A percentile compares a stretch with the other conserved stretches of the same genome.
Evolutionary conservation across 2,113 vertebrate species (phyloP).

Genomic region (Lepus timidus): DNA sequence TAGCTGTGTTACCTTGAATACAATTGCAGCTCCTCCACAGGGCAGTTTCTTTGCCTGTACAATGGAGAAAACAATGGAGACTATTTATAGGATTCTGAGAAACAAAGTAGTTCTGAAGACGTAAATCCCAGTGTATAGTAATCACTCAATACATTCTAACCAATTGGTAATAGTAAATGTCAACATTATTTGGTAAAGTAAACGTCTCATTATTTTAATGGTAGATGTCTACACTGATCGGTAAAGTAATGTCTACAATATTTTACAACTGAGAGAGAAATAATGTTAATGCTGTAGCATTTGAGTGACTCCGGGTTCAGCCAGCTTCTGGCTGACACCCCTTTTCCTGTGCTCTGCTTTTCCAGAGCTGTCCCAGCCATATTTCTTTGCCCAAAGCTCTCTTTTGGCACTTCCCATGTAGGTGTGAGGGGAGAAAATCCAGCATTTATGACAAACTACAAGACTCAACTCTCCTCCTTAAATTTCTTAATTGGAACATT

Average conservation of each 20-base stretch:
- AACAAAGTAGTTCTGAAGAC: neutral
- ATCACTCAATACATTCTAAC: neutral
- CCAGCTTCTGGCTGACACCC: neutral
- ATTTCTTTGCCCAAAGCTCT: neutral
- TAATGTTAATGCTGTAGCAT: no score
- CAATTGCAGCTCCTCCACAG: neutral
- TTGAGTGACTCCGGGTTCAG: accelerated
- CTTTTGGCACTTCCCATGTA: accelerated
- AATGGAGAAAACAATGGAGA: neutral
- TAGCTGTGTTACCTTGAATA: neutral
- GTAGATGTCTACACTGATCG: no score
- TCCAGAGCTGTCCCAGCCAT: neutral
- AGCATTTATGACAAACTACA: neutral
- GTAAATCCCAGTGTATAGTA: no score
- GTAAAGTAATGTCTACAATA: neutral
- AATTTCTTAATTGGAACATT: neutral
- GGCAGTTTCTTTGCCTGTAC: neutral
- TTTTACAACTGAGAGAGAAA: neutral
- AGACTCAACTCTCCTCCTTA: neutral
- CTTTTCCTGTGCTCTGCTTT: accelerated
- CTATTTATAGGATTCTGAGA: neutral
- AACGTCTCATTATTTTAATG: no score
- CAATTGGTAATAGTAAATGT: neutral
- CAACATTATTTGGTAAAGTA: no score
- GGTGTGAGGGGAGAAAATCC: no score